Evolutionary conservation across 2,888 invertebrate genomes (phyloP), one percentile per base, ranked within the genome.

Genomic region (Syrista parreyssii): DNA sequence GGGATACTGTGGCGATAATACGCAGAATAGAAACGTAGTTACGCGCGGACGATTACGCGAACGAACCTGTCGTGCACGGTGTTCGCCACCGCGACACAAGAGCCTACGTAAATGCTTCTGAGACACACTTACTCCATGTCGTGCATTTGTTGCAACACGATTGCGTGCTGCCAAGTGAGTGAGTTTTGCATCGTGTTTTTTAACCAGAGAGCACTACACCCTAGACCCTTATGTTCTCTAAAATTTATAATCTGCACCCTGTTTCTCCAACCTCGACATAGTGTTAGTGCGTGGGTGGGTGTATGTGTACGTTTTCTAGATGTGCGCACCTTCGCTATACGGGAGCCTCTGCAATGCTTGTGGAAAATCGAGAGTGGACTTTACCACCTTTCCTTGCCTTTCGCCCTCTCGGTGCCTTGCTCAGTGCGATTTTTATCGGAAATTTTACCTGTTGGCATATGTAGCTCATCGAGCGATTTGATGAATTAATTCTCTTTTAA

Each of bases 51-150:
- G 71, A 71, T 32, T 32, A 71, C 33, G 32, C 71, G 12, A 71
- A 71, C 71, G 71, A 32, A 32, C 32, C 71, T 71, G 71, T 33
- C 33, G 71, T 71, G 31, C 31, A 71, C 71, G 31, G 71, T 71
- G 33, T 71, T 71, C 71, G 71, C 31, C 55, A 79, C 76, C 74
- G 68, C 75, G 32, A 78, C 72, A 77, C 74, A 78, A 33, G 83
- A 80, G 81, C 80, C 79, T 80, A 85, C 86, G 87, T 88, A 87
- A 88, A 89, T 89, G 90, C 87, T 86, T 86, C 83, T 82, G 85
- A 86, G 85, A 86, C 86, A 88, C 86, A 83, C 85, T 85, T 86
- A 87, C 89, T 90, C 89, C 89, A 90, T 90, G 90, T 90, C 90
- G 90, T 86, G 86, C 88, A 85, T 88, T 84, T 86, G 84, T 81